Percentiles rank a stretch among this genome's conserved stretches.
Evolutionary conservation across 2,888 invertebrate species (phyloP).

Genomic region (Hyposoter dolosus): DNA sequence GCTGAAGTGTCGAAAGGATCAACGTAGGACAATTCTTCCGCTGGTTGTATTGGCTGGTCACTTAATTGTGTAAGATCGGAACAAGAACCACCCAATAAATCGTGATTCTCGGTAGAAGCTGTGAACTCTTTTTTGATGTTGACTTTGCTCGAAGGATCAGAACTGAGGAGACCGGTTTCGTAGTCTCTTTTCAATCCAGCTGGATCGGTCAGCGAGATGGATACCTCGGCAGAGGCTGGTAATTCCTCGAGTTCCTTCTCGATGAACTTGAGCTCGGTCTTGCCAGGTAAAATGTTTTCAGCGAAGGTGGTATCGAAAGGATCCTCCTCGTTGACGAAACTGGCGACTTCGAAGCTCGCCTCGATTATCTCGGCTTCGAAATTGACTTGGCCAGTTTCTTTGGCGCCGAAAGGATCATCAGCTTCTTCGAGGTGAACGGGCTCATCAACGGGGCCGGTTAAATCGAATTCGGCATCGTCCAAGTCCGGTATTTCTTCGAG

Average conservation of each 20-base stretch:
- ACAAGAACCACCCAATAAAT: conserved; percentile 91
- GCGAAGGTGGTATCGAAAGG: conserved; percentile 95
- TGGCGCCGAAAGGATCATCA: conserved; percentile 85
- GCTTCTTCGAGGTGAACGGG: conserved; percentile 77
- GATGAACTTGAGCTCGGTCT: conserved; percentile 87
- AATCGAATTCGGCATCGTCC: conserved; percentile 81
- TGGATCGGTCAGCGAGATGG: conserved; percentile 89
- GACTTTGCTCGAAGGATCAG: conserved; percentile 46
- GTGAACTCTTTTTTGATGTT: conserved; percentile 60
- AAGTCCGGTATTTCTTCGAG: conserved; percentile 82
- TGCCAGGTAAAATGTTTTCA: conserved; percentile 90
- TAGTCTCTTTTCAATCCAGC: conserved; percentile 85
- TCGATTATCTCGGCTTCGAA: conserved; percentile 81
- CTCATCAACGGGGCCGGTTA: conserved; percentile 68
- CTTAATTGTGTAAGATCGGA: conserved; percentile 90
- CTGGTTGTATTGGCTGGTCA: conserved; percentile 89
- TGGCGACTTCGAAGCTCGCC: conserved; percentile 81
- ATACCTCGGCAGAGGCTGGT: conserved; percentile 83
- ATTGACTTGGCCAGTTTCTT: conserved; percentile 81
- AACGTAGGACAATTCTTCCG: conserved; percentile 87
- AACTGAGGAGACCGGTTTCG: conserved; percentile 79
- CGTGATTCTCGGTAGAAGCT: conserved; percentile 85
- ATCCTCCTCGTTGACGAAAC: conserved; percentile 88
- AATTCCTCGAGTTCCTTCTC: conserved; percentile 88
- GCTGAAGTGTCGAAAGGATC: conserved; percentile 96